phyloP scores from a whole-genome alignment of 2,113 vertebrate species.

The Rhinolophus sinicus region DNA sequence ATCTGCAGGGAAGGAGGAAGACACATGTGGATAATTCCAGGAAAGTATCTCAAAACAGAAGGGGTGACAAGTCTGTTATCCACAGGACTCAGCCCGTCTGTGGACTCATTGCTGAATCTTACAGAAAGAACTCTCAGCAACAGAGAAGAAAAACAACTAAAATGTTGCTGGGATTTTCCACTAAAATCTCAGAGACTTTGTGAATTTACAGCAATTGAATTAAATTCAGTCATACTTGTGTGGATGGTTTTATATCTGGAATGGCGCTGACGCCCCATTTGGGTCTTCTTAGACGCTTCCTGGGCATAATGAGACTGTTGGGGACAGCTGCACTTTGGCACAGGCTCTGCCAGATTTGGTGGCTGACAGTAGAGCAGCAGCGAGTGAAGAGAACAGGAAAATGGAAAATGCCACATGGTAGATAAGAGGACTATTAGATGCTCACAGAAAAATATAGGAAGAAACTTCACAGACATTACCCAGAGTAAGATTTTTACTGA shows the following conservation, averaged over 20 bases:
- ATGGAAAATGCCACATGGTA: background rate
- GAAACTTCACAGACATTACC: no score
- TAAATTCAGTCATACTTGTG: background rate
- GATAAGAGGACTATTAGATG: background rate
- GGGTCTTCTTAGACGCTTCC: background rate
- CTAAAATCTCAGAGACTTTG: background rate
- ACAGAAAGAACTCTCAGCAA: background rate
- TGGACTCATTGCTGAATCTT: background rate
- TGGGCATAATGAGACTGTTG: background rate
- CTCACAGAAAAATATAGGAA: background rate
- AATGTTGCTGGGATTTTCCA: background rate
- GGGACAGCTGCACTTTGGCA: background rate
- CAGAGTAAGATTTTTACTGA: no score
- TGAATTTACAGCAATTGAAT: background rate
- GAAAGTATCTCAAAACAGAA: background rate
- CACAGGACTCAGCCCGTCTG: background rate
- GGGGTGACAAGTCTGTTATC: rapidly evolving
- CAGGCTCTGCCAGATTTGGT: background rate
- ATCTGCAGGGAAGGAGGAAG: background rate
- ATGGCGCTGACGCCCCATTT: rapidly evolving
- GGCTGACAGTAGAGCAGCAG: background rate
- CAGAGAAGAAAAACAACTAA: background rate
- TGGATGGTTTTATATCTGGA: background rate
- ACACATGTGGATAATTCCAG: no score
- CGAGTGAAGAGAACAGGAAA: background rate